Conservation (phyloP, 2,797 vertebrate genomes). For the Lophius americanus region DNA sequence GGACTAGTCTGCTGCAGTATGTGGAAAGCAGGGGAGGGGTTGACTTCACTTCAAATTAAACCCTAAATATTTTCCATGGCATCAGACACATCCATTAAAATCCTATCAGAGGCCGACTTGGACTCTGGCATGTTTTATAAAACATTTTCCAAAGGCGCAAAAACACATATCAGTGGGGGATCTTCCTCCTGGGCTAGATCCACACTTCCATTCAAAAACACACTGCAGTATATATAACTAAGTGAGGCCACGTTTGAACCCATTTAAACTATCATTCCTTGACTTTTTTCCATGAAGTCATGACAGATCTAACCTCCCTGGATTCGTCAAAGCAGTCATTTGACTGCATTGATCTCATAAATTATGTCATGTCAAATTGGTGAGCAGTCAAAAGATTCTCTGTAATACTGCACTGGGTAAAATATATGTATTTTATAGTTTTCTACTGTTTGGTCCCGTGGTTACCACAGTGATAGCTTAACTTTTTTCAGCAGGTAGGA, state of each 20-base stretch:
- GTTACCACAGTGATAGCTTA: conserved; percentile 6
- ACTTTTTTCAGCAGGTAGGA: conserved; percentile 10
- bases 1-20: conserved; percentile 25
- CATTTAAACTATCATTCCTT: conserved; percentile 64
- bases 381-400: conserved; percentile 43
- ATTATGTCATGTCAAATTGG: conserved; percentile 70
- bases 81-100: conserved; percentile 75
- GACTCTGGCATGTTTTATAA: conserved; percentile 58
- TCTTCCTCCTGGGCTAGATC: conserved; percentile 64
- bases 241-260: conserved; percentile 59
- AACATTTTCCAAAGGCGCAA: conserved; percentile 64
- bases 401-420: conserved; percentile 43
- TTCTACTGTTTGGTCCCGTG: background rate
- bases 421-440: conserved; percentile 3
- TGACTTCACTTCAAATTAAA: conserved; percentile 77
- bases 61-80: conserved; percentile 79
- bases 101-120: conserved; percentile 68
- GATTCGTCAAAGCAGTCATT: conserved; percentile 60
- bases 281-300: conserved; percentile 78
- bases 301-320: conserved; percentile 64
- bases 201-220: conserved; percentile 66
- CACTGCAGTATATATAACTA: conserved; percentile 52
- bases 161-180: conserved; percentile 57
- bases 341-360: conserved; percentile 68
- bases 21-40: conserved; percentile 59